Evolutionary conservation across 2,113 vertebrate genomes (phyloP), one percentile per base, ranked within the genome.

Genomic region (Phalacrocorax pelagicus): DNA sequence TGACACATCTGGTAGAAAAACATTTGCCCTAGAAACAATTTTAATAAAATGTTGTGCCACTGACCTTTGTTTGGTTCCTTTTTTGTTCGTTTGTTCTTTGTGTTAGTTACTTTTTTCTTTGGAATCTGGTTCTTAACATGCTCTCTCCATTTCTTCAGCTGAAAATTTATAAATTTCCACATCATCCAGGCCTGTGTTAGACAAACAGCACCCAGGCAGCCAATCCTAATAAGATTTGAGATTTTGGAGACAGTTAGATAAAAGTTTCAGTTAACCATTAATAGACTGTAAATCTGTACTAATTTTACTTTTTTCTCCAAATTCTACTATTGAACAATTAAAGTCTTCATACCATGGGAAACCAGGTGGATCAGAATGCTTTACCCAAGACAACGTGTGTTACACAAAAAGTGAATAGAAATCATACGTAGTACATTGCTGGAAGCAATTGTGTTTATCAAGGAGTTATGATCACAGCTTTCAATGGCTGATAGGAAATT

Each of bases 171-270:
- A 95, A 98, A 98, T 96, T 98, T 99, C 98, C 98, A 98, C 98
- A 99, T 99, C 98, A 99, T 99, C 99, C 99, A 99, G 75, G 98
- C 98, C 96, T 99, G 98, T 17, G 98, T 99, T 94, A 99, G 97
- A 95, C 98, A 99, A 91, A 99, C 98, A 58, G 98, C 98, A 86
- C 98, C 98, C 92, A 99, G 97, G 92, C 98, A 99, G 49, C 98
- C 98, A 98, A 99, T 98, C 97, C 99, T 99, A 81, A 29, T 42
- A 49, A 81, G 34, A 52, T 57, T 72, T 30, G 29, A 87, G 18
- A 70, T 66, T 55, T 58, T 40, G n/a, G 54, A 81, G 47, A 70
- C 13, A 40, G 22, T 77, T 77, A 87, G 22, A 62, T 61, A 75
- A 23, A 59, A 49, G 34, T 36, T 83, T 69, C 27, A 19, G 44